Evolutionary conservation across 2,113 vertebrate genomes (phyloP).

Genomic region (Scomber scombrus): DNA sequence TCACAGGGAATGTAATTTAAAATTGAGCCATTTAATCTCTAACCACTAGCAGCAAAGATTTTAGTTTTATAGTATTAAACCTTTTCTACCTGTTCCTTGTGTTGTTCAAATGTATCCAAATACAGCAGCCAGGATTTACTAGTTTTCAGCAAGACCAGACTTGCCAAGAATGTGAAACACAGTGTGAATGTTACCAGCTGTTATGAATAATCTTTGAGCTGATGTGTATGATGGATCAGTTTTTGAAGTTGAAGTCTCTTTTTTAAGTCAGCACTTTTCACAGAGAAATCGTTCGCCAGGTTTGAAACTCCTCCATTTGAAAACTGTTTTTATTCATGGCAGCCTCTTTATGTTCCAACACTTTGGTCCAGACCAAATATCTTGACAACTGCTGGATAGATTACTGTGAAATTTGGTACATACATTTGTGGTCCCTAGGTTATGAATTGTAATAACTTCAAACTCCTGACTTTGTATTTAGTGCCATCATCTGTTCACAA

Average conservation of each 20-base stretch:
- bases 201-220: not conserved
- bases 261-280: not conserved
- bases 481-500: too few relatives aligned
- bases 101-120: conserved; percentile 14
- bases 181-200: not conserved
- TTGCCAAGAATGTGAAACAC: conserved; percentile 41
- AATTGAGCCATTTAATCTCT: conserved; percentile 48
- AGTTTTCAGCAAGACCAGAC: conserved; percentile 18
- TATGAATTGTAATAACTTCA: too few relatives aligned
- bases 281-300: not conserved
- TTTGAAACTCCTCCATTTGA: not conserved
- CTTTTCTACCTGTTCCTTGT: conserved; percentile 5
- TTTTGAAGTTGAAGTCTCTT: not conserved
- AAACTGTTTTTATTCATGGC: not conserved
- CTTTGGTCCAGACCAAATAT: not conserved
- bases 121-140: not conserved
- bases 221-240: too few relatives aligned
- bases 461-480: too few relatives aligned
- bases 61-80: conserved; percentile 41
- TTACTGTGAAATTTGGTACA: too few relatives aligned
- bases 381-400: too few relatives aligned
- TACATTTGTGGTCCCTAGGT: too few relatives aligned
- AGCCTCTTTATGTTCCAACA: not conserved
- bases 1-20: conserved; percentile 41
- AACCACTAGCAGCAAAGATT: conserved; percentile 24